Conservation (phyloP, 2,113 vertebrate species). For the Melanerpes formicivorus region DNA sequence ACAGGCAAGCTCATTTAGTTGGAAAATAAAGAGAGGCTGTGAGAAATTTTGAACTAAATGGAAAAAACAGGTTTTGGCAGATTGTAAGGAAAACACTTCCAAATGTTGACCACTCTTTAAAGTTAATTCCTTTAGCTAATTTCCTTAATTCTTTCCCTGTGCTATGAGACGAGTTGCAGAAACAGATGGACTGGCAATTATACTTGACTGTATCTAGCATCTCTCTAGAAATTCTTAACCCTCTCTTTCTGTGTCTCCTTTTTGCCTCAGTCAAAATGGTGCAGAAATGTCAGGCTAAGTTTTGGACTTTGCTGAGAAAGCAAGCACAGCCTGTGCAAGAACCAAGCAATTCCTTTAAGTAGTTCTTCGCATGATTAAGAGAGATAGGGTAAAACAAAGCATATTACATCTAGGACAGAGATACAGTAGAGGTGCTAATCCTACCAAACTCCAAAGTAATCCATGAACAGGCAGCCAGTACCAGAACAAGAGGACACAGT, state of each 20-base stretch:
- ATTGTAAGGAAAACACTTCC: neutral
- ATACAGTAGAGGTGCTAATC: neutral
- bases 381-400: neutral
- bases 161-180: neutral
- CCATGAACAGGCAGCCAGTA: neutral
- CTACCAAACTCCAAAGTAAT: neutral
- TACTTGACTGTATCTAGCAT: neutral
- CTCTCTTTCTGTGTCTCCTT: neutral
- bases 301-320: neutral
- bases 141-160: neutral
- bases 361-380: neutral
- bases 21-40: slow-evolving; percentile 3
- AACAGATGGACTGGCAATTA: neutral
- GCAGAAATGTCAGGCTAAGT: neutral
- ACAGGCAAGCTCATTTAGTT: neutral
- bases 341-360: neutral
- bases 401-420: neutral
- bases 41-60: neutral
- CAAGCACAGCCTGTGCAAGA: neutral
- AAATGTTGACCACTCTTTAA: neutral
- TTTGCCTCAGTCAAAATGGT: neutral
- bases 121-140: slow-evolving; percentile 16
- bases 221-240: neutral
- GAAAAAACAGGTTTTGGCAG: slow-evolving; percentile 18
- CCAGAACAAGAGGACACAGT: too few species aligned